Percentiles rank a stretch among this genome's conserved stretches.
Evolutionary conservation across 2,113 vertebrate species (phyloP).

Genomic region (Ranitomeya variabilis): DNA sequence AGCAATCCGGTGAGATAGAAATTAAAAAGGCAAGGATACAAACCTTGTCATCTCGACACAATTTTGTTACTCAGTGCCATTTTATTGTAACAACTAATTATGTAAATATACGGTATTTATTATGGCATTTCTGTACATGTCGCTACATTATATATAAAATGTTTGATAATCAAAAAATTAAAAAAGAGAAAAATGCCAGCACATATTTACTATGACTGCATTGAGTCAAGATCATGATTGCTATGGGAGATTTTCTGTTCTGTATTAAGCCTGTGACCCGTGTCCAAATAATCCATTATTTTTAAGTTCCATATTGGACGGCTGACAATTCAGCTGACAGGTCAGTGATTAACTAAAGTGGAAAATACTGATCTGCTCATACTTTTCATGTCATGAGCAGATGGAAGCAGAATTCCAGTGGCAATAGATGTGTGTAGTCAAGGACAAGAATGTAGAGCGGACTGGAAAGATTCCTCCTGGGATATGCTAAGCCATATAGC

Average conservation of each 20-base stretch:
- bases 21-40: no score
- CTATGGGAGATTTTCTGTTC: slow-evolving; percentile 4
- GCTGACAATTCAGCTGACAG: slow-evolving; percentile 60
- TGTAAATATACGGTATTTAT: no score
- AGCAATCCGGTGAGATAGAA: no score
- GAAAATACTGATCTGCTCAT: slow-evolving; percentile 46
- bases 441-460: slow-evolving; percentile 1
- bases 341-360: slow-evolving; percentile 60
- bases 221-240: neutral
- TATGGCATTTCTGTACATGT: no score
- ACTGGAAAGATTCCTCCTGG: neutral
- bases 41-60: no score
- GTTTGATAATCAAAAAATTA: neutral
- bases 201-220: neutral
- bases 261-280: slow-evolving; percentile 43
- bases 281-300: slow-evolving; percentile 33
- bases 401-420: neutral
- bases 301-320: slow-evolving; percentile 55
- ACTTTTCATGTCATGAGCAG: slow-evolving; percentile 17
- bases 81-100: no score
- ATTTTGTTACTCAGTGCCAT: no score
- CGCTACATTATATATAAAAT: neutral
- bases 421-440: slow-evolving; percentile 10
- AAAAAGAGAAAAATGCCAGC: neutral
- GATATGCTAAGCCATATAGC: neutral